Evolutionary conservation across 2,888 invertebrate genomes (phyloP).

Genomic region (Crepidodera aurea): DNA sequence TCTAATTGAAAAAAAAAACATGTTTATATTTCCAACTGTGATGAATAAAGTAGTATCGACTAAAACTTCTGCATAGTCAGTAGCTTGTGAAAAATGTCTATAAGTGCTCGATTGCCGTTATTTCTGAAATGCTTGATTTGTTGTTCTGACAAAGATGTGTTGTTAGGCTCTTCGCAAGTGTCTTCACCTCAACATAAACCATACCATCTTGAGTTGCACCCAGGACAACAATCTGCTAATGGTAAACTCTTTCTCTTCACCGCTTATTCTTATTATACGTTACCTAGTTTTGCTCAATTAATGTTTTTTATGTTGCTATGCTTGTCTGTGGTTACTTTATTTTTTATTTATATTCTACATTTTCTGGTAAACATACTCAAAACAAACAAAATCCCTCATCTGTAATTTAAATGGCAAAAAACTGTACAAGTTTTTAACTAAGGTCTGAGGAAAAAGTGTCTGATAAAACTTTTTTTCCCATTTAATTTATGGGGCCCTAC

Average conservation of each 20-base stretch:
- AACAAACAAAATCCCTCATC: too few species aligned
- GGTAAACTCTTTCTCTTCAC: constrained; percentile 70
- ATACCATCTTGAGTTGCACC: constrained; percentile 63
- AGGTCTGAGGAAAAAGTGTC: too few species aligned
- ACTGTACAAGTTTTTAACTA: too few species aligned
- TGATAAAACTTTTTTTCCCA: too few species aligned
- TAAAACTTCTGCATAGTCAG: constrained; percentile 1
- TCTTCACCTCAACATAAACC: constrained; percentile 63
- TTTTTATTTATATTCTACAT: too few species aligned
- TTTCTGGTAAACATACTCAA: too few species aligned
- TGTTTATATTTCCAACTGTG: constrained; percentile 36
- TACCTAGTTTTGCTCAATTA: constrained; percentile 34
- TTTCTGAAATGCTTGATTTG: constrained; percentile 53
- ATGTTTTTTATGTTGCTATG: constrained; percentile 14
- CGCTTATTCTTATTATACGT: constrained; percentile 18
- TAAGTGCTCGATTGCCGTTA: constrained; percentile 45
- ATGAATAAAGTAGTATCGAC: constrained; percentile 29
- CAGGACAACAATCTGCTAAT: constrained; percentile 74
- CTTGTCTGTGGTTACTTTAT: neutral
- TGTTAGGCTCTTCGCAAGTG: constrained; percentile 62
- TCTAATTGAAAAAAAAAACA: constrained; percentile 36
- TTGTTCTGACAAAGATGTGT: constrained; percentile 60
- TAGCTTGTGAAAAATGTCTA: constrained; percentile 36
- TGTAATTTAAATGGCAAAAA: too few species aligned
- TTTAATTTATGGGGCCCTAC: too few species aligned